Evolutionary conservation across 2,888 invertebrate species (phyloP).

Genomic region (Dicyrtoma fusca): DNA sequence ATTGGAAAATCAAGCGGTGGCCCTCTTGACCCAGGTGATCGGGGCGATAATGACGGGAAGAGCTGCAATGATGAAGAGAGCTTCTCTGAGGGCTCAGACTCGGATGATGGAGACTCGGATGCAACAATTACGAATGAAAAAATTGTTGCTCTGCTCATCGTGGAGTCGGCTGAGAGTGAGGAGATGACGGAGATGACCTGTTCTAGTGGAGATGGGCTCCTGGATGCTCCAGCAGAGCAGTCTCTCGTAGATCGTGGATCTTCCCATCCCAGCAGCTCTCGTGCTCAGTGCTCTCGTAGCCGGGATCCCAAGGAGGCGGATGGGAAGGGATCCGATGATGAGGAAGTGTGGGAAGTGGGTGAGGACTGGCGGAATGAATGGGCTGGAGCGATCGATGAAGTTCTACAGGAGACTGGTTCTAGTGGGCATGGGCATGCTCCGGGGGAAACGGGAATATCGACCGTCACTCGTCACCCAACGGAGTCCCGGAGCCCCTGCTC

Average conservation of each 20-base stretch:
- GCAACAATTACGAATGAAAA: conserved; percentile 51
- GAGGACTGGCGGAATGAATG: conserved; percentile 26
- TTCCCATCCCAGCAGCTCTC: too few species aligned
- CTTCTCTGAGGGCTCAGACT: conserved; percentile 17
- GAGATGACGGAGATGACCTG: too few species aligned
- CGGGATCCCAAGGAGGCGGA: background rate
- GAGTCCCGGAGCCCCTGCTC: conserved; percentile 25
- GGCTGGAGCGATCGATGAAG: conserved; percentile 37
- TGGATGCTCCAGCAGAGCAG: too few species aligned
- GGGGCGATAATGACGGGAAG: too few species aligned
- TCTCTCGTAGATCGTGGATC: too few species aligned
- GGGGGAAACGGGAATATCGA: conserved; percentile 56
- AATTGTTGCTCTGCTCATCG: background rate
- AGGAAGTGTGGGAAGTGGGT: background rate
- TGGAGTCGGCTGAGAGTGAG: too few species aligned
- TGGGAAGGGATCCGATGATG: conserved; percentile 19
- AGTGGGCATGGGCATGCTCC: conserved; percentile 52
- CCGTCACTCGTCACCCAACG: too few species aligned
- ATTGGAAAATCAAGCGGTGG: too few species aligned
- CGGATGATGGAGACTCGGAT: conserved; percentile 45
- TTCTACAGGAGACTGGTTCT: conserved; percentile 18
- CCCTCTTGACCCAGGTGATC: too few species aligned
- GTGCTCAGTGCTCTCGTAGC: too few species aligned
- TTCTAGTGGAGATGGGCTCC: too few species aligned
- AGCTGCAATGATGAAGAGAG: background rate